Conservation (phyloP, 2,797 vertebrate genomes). For the Calcarius lapponicus region DNA sequence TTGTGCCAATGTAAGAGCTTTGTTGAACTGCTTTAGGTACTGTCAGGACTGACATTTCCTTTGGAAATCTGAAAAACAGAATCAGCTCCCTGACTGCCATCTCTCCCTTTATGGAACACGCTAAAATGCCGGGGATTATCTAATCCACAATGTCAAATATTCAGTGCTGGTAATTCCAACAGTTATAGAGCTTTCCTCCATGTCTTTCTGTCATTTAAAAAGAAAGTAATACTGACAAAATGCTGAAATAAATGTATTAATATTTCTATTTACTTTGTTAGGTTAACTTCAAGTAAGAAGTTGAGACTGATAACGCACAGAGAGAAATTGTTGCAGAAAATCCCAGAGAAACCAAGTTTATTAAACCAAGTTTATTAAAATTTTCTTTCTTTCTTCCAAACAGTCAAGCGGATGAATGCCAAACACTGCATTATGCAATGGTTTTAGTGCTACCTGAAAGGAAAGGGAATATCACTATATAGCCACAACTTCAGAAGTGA, state of each 20-base stretch:
- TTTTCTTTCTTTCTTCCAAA: background rate
- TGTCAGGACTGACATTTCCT: slow-evolving; percentile 6
- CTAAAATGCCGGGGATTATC: background rate
- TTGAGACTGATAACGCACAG: background rate
- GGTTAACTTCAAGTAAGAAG: background rate
- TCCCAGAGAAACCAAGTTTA: background rate
- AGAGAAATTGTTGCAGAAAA: background rate
- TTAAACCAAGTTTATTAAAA: background rate
- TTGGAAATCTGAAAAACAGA: background rate
- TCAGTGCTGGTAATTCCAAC: background rate
- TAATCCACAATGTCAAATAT: slow-evolving; percentile 8
- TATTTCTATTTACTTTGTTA: background rate
- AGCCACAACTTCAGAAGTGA: background rate
- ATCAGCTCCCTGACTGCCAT: background rate
- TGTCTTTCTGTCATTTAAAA: background rate
- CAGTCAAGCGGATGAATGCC: background rate
- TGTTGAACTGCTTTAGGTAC: background rate
- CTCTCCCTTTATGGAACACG: background rate
- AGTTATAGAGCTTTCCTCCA: background rate
- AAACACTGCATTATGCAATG: background rate
- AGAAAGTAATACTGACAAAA: background rate
- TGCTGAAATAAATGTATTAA: background rate
- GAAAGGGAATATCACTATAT: background rate
- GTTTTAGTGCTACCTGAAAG: background rate
- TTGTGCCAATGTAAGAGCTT: background rate